Evolutionary conservation across 2,113 vertebrate species (phyloP).

Genomic region (Phylloscopus whistleri): DNA sequence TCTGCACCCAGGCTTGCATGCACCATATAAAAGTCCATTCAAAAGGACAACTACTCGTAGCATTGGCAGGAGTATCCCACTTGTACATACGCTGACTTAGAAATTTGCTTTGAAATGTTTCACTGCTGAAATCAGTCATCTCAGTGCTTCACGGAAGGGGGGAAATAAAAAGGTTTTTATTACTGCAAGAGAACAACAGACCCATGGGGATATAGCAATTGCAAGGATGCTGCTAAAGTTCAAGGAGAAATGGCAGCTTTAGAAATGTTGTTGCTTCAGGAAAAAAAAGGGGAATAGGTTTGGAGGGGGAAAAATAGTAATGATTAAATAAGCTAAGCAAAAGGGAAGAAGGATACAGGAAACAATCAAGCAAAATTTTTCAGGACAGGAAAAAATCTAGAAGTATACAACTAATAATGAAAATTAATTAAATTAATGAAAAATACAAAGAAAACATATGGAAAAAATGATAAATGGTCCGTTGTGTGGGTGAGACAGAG

Average conservation of each 20-base stretch:
- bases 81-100: not conserved
- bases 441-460: not conserved
- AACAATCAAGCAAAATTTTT: not conserved
- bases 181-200: not conserved
- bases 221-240: not conserved
- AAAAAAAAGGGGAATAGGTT: not conserved
- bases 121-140: not conserved
- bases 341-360: not conserved
- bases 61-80: not conserved
- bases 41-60: not conserved
- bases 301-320: not conserved
- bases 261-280: not conserved
- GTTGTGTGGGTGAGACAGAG: not conserved
- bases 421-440: not conserved
- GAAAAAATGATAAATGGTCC: not conserved
- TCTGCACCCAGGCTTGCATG: rapidly evolving
- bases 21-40: not conserved
- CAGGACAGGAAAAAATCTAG: not conserved
- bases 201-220: not conserved
- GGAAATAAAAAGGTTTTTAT: not conserved
- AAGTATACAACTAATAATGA: not conserved
- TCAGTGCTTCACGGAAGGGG: not conserved
- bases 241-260: not conserved
- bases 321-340: not conserved
- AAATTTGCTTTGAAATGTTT: not conserved